Conservation (phyloP, 1,140 invertebrate species). For the Drosophila orosa region DNA sequence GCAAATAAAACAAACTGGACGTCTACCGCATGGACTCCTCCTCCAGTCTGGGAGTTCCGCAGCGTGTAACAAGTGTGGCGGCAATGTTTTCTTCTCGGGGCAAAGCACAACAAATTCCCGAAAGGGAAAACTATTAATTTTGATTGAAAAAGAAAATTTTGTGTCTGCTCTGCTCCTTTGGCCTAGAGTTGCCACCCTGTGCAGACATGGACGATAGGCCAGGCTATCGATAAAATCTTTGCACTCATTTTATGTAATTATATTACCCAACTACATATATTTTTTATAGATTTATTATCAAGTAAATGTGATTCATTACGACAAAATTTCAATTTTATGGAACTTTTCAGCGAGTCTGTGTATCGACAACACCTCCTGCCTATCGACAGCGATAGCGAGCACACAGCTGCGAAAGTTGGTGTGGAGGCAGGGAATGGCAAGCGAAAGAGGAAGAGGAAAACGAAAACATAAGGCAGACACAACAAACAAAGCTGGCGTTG, state of each 20-base stretch:
- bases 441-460: background rate
- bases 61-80: background rate
- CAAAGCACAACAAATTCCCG: background rate
- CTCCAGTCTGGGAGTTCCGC: constrained; percentile 10
- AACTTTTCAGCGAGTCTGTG: background rate
- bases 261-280: too few species aligned
- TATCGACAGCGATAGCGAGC: background rate
- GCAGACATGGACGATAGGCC: background rate
- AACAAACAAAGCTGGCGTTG: constrained; percentile 53
- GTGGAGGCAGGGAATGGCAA: background rate
- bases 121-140: background rate
- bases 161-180: constrained; percentile 24
- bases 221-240: background rate
- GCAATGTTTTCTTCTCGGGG: background rate
- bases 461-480: constrained; percentile 24
- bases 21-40: constrained; percentile 13
- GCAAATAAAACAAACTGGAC: background rate
- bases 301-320: background rate
- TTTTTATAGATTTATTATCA: background rate
- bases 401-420: constrained; percentile 14
- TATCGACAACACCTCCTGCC: constrained; percentile 1
- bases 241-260: too few species aligned
- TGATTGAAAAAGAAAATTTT: constrained; percentile 21
- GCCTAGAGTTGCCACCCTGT: constrained; percentile 1
- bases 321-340: too few species aligned